phyloP scores from a whole-genome alignment of 2,888 invertebrate species.

The Reticulitermes lucifugus region DNA sequence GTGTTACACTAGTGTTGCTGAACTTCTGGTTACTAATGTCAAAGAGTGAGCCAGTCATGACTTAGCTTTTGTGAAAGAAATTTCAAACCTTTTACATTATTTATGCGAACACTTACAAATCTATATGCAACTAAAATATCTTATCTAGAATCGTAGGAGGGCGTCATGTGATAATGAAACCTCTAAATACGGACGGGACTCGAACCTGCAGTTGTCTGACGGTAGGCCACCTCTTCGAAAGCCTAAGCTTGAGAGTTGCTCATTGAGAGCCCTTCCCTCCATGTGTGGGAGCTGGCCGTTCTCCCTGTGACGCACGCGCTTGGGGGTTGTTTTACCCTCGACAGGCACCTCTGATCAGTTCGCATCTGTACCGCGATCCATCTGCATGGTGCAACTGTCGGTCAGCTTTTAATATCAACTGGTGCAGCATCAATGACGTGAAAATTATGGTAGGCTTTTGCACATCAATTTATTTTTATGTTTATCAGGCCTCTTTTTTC shows the following conservation, averaged over 20 bases:
- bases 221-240: background rate
- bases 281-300: background rate
- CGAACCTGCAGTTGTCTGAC: too few relatives aligned
- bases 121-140: too few relatives aligned
- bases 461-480: background rate
- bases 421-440: constrained; percentile 13
- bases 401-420: background rate
- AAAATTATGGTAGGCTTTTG: background rate
- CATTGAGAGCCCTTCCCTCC: background rate
- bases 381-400: background rate
- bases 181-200: too few relatives aligned
- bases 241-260: background rate
- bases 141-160: too few relatives aligned
- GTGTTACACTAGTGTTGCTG: too few relatives aligned
- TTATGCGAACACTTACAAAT: too few relatives aligned
- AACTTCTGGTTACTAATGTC: too few relatives aligned
- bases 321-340: background rate
- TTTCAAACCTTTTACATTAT: too few relatives aligned
- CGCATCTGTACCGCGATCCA: background rate
- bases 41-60: too few relatives aligned
- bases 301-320: constrained; percentile 4
- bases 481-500: too few relatives aligned
- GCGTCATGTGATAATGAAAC: too few relatives aligned
- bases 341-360: background rate
- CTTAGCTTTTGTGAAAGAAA: too few relatives aligned